phyloP scores from a whole-genome alignment of 2,113 vertebrate species.

The Grammomys surdaster region DNA sequence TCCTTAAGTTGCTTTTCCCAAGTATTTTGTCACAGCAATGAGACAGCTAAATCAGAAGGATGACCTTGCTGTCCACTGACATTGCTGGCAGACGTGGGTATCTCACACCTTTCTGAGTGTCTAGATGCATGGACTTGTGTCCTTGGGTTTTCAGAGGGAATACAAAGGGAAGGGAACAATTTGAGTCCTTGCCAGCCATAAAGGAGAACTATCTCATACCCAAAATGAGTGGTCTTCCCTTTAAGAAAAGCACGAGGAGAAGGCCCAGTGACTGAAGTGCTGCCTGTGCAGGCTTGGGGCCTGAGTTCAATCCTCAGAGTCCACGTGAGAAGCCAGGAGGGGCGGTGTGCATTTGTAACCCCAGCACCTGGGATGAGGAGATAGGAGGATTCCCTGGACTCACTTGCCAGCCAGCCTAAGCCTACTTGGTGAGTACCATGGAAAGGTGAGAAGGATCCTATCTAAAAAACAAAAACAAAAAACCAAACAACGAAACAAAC shows the following conservation, averaged over 20 bases:
- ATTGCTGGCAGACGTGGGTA: too few relatives aligned
- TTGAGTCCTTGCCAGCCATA: not conserved
- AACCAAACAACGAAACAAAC: not conserved
- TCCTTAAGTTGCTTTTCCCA: not conserved
- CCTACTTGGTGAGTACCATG: not conserved
- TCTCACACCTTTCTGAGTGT: too few relatives aligned
- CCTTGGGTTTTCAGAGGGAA: not conserved
- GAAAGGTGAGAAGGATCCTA: not conserved
- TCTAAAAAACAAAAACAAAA: not conserved
- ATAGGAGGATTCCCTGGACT: not conserved
- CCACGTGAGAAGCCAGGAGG: not conserved
- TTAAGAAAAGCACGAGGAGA: not conserved
- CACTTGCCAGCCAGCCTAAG: not conserved
- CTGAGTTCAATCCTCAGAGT: not conserved
- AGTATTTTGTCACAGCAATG: too few relatives aligned
- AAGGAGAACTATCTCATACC: not conserved
- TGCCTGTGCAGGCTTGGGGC: not conserved
- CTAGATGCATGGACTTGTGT: not conserved
- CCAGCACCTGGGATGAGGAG: not conserved
- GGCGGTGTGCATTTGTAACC: not conserved
- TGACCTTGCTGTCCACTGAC: too few relatives aligned
- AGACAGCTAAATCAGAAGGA: too few relatives aligned
- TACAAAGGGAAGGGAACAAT: not conserved
- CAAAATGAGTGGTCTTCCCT: not conserved
- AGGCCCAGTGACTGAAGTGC: not conserved